These are phyloP conservation scores for Fabriciana adippe DNA, from an alignment of 2,888 invertebrate genomes.

Conservation along the genomic window DNA sequence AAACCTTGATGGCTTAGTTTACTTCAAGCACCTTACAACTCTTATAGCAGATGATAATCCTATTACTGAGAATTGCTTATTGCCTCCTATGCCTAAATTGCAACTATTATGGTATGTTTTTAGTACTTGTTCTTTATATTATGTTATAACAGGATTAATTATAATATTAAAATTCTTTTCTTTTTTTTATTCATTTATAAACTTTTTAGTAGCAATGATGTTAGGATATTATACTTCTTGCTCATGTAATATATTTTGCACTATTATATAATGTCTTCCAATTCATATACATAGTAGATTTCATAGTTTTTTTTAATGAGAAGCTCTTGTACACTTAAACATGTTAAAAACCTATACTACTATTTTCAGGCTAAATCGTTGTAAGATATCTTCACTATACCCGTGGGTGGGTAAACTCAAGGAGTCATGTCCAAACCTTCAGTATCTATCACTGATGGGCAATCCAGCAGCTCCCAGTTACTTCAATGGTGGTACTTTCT, in stretches of 20 bases:
- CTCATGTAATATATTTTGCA: no score
- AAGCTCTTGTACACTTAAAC: neutral
- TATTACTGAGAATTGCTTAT: constrained; percentile 85
- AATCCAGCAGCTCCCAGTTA: constrained; percentile 91
- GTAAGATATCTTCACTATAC: constrained; percentile 84
- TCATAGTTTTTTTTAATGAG: neutral
- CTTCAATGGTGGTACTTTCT: constrained; percentile 88
- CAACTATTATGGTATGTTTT: constrained; percentile 85
- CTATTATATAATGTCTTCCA: no score
- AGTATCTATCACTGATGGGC: constrained; percentile 91
- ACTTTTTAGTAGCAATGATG: no score
- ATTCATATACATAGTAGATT: no score
- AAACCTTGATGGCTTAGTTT: constrained; percentile 87
- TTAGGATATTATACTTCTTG: neutral
- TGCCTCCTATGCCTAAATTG: constrained; percentile 88
- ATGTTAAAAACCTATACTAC: neutral
- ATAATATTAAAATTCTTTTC: no score
- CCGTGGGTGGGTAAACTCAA: constrained; percentile 88
- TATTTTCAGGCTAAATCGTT: constrained; percentile 83
- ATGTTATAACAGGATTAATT: neutral
- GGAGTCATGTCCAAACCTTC: constrained; percentile 87
- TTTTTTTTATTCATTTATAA: no score
- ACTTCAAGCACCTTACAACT: constrained; percentile 88
- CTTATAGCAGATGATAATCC: constrained; percentile 92
- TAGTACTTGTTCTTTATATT: neutral